Percentiles rank a stretch among this genome's conserved stretches.
phyloP scores from a whole-genome alignment of 2,113 vertebrate genomes.

The Thymallus thymallus region DNA sequence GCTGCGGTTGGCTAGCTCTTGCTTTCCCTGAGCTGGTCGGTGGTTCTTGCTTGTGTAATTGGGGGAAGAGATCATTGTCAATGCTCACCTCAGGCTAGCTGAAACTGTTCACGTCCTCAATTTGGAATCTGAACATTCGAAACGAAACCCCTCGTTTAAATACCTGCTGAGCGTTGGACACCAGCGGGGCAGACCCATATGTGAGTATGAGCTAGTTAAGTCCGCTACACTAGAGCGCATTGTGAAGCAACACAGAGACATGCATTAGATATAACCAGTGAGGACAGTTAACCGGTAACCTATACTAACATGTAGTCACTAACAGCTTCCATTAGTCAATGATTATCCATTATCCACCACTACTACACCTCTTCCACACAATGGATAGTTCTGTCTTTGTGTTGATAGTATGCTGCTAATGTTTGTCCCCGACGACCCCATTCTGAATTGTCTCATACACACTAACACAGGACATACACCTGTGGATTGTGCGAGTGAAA shows the following conservation, averaged over 20 bases:
- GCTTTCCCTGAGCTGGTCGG: conserved; percentile 24
- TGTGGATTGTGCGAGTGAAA: neutral
- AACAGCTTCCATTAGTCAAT: conserved; percentile 27
- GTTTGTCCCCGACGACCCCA: neutral
- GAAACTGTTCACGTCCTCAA: conserved; percentile 78
- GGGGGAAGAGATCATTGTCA: conserved; percentile 55
- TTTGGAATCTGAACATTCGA: conserved; percentile 56
- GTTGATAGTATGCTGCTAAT: neutral
- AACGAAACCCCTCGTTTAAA: conserved; percentile 53
- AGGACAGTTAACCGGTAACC: neutral
- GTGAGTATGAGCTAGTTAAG: conserved; percentile 83
- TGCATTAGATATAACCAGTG: neutral
- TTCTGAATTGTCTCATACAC: neutral
- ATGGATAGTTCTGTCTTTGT: neutral
- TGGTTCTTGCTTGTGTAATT: conserved; percentile 81
- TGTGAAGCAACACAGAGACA: neutral
- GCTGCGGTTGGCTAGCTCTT: conserved; percentile 28
- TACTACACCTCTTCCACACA: conserved; percentile 21
- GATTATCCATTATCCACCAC: neutral
- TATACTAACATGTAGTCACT: neutral
- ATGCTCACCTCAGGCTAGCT: conserved; percentile 94
- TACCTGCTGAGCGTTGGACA: conserved; percentile 59
- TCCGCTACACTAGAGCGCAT: neutral
- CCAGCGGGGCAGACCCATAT: conserved; percentile 67
- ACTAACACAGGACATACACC: neutral